Evolutionary conservation across 2,797 vertebrate species (phyloP).

Genomic region (Distichodus sexfasciatus): DNA sequence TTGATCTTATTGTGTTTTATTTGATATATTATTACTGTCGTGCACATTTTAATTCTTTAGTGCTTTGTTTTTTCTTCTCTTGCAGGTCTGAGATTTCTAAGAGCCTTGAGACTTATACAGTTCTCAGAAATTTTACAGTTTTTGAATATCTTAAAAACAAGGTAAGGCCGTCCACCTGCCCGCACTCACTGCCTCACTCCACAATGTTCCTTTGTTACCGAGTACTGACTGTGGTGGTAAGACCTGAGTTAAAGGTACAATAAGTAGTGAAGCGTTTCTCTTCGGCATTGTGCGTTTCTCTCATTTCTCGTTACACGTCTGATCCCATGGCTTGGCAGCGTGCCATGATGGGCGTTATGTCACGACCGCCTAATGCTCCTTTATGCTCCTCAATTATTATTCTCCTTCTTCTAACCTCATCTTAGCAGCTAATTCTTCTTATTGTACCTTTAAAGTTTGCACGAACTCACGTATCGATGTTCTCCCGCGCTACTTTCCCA

Average conservation of each 20-base stretch:
- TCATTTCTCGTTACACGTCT: background rate
- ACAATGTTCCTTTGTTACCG: constrained; percentile 22
- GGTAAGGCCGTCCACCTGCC: constrained; percentile 70
- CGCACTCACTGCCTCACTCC: constrained; percentile 17
- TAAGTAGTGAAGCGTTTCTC: constrained; percentile 19
- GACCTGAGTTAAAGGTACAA: constrained; percentile 33
- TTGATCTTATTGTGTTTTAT: background rate
- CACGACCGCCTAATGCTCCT: too few species aligned
- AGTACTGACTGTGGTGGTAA: constrained; percentile 31
- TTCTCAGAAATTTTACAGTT: constrained; percentile 94
- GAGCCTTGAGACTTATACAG: constrained; percentile 89
- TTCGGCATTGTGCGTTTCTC: background rate
- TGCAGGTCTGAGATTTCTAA: constrained; percentile 88
- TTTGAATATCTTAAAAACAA: constrained; percentile 93
- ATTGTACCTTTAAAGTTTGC: constrained; percentile 33
- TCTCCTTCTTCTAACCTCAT: background rate
- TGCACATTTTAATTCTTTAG: background rate
- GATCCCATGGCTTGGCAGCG: constrained; percentile 10
- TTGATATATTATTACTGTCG: background rate
- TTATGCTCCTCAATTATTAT: background rate
- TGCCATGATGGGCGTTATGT: background rate
- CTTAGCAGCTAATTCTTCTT: background rate
- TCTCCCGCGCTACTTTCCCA: constrained; percentile 6
- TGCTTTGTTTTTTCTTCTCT: constrained; percentile 18
- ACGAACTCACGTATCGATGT: background rate